phyloP scores from a whole-genome alignment of 1,140 invertebrate species.

The Oryctes rhinoceros region DNA sequence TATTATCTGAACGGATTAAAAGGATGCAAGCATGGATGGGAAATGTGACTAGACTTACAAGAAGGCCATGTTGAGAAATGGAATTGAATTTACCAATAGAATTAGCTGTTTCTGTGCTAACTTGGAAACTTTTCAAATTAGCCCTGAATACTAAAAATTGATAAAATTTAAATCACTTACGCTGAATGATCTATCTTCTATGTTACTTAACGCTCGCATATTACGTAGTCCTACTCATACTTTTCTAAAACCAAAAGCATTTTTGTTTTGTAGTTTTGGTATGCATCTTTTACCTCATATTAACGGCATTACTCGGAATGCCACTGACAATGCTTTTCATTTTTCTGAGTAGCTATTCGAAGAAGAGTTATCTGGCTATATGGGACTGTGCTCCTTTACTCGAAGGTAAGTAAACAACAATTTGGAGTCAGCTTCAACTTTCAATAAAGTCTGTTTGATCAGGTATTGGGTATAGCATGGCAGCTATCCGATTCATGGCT shows the following conservation, averaged over 20 bases:
- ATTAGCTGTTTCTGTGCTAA: too few relatives aligned
- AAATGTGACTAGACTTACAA: too few relatives aligned
- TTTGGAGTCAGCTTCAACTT: not conserved
- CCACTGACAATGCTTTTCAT: constrained; percentile 17
- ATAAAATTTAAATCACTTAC: too few relatives aligned
- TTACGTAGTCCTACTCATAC: not conserved
- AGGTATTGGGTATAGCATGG: constrained; percentile 25
- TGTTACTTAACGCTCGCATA: too few relatives aligned
- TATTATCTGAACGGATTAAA: too few relatives aligned
- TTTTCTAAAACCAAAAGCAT: not conserved
- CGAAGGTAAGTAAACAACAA: not conserved
- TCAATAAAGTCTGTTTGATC: not conserved
- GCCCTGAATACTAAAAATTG: too few relatives aligned
- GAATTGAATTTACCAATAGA: too few relatives aligned
- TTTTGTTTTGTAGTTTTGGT: not conserved
- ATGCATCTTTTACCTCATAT: not conserved
- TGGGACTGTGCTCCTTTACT: constrained; percentile 30
- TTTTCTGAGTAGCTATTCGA: constrained; percentile 34
- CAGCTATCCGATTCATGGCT: not conserved
- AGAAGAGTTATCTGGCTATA: constrained; percentile 28
- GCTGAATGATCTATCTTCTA: too few relatives aligned
- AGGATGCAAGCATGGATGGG: too few relatives aligned
- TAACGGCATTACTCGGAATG: constrained; percentile 14
- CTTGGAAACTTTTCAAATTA: too few relatives aligned
- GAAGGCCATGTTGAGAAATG: too few relatives aligned